Percentiles rank a stretch among this genome's conserved stretches.
Conservation (phyloP, 2,113 vertebrate species). For the Capricornis sumatraensis region DNA sequence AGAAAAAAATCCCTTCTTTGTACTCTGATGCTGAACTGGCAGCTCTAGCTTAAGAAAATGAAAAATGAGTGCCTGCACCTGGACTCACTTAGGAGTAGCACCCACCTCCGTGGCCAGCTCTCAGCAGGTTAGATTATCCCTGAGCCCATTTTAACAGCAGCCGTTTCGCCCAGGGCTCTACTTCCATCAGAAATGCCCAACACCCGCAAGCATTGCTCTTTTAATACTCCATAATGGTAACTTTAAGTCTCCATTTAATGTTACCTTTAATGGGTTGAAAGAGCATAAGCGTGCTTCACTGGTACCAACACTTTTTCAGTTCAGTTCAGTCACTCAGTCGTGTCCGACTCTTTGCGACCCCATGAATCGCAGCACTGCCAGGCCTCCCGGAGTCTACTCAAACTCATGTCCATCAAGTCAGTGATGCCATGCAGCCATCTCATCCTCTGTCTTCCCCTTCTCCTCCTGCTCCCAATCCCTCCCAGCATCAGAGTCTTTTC, state of each 20-base stretch:
- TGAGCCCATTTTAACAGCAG: neutral
- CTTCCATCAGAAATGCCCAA: neutral
- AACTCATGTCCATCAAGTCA: too few species aligned
- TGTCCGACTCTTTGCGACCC: too few species aligned
- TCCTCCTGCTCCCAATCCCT: too few species aligned
- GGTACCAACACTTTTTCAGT: neutral
- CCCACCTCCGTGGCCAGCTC: rapidly evolving
- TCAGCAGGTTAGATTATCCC: neutral
- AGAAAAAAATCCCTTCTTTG: neutral
- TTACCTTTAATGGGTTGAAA: neutral
- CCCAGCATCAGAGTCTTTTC: too few species aligned
- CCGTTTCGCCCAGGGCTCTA: neutral
- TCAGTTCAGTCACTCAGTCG: too few species aligned
- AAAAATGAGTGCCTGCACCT: neutral
- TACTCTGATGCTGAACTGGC: neutral
- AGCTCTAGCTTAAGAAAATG: neutral
- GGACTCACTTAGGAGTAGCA: neutral
- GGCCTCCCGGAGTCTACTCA: too few species aligned
- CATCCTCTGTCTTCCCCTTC: too few species aligned
- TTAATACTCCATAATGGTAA: neutral
- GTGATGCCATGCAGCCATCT: too few species aligned
- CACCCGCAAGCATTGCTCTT: neutral
- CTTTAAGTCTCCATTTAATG: neutral
- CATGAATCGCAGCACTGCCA: rapidly evolving
- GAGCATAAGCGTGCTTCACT: neutral